A percentile compares a stretch with the other conserved stretches of the same genome.
Evolutionary conservation across 1,140 invertebrate genomes (phyloP).

Genomic region (Penaeus indicus): DNA sequence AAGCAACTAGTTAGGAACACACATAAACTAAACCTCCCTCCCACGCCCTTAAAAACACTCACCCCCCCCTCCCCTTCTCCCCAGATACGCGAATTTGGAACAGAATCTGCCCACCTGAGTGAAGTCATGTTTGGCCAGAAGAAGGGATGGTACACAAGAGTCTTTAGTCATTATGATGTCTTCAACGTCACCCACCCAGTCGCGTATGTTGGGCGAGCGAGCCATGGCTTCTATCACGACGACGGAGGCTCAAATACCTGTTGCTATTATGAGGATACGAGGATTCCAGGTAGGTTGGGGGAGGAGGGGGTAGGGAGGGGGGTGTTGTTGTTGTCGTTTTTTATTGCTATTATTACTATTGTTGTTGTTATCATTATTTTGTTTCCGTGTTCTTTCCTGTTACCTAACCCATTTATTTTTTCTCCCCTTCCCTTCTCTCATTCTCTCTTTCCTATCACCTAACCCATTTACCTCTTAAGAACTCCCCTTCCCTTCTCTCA

Average conservation of each 20-base stretch:
- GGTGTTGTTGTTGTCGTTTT: neutral
- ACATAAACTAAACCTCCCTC: no score
- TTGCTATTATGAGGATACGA: neutral
- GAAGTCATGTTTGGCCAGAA: conserved; percentile 19
- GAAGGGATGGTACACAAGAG: neutral
- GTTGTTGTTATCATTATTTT: no score
- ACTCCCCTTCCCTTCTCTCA: no score
- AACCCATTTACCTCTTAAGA: neutral
- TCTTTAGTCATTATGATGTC: neutral
- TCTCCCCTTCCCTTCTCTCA: no score
- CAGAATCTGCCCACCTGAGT: neutral
- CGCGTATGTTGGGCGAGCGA: neutral
- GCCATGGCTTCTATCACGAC: conserved; percentile 7
- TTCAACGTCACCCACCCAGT: neutral
- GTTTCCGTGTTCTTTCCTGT: no score
- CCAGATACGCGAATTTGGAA: neutral
- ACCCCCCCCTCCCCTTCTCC: no score
- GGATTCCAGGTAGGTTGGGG: neutral
- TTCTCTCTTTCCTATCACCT: no score
- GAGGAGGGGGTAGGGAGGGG: neutral
- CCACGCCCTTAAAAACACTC: no score
- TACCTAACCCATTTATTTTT: no score
- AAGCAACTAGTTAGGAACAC: no score
- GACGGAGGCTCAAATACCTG: neutral
- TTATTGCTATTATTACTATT: neutral